Percentiles rank a stretch among this genome's conserved stretches.
Conservation (phyloP, 2,113 vertebrate species). For the Pitta sordida region DNA sequence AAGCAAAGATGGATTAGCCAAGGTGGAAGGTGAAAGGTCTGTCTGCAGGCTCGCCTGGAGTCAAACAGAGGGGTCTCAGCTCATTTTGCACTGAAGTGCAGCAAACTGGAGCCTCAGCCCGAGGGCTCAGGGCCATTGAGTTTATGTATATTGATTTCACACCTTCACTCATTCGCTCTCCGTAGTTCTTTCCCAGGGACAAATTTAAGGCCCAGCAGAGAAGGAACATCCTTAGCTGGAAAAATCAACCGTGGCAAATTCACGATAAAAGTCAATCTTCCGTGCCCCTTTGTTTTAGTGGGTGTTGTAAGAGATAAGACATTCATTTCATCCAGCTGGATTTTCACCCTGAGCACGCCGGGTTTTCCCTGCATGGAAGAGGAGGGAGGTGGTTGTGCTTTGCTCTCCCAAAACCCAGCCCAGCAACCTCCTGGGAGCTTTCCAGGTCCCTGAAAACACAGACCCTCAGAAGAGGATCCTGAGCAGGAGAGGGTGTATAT, state of each 20-base stretch:
- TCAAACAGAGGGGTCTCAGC: neutral
- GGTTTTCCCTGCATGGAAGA: neutral
- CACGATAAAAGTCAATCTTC: neutral
- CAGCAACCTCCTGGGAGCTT: neutral
- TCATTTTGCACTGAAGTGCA: neutral
- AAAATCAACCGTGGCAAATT: conserved; percentile 14
- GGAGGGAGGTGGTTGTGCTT: neutral
- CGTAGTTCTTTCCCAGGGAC: neutral
- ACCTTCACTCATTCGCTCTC: neutral
- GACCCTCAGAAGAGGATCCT: neutral
- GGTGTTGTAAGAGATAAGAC: neutral
- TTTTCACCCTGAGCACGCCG: neutral
- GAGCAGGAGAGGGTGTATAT: neutral
- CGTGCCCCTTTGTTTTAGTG: neutral
- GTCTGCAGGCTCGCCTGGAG: neutral
- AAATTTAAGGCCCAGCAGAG: conserved; percentile 33
- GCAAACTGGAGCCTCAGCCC: neutral
- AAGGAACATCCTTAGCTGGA: conserved; percentile 18
- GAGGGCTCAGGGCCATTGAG: neutral
- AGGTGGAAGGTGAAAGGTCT: neutral
- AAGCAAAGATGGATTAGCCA: neutral
- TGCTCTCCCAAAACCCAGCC: neutral
- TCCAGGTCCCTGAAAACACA: neutral
- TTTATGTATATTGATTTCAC: conserved; percentile 21
- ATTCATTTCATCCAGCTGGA: neutral